A percentile compares a stretch with the other conserved stretches of the same genome.
Evolutionary conservation across 1,140 invertebrate genomes (phyloP).

Genomic region (Reticulitermes speratus): DNA sequence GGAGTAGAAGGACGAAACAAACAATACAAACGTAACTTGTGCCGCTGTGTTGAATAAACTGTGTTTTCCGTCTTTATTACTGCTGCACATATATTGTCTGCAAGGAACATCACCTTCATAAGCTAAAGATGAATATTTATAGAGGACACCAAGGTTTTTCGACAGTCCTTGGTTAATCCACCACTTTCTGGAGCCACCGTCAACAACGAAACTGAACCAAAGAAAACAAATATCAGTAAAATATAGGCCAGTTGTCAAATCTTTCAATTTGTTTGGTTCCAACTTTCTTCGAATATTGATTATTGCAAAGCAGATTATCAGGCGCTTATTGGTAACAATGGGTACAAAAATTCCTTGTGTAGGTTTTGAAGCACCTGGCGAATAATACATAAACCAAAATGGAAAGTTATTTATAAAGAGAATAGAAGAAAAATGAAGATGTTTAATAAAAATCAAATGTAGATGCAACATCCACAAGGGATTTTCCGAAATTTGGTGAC

Average conservation of each 20-base stretch:
- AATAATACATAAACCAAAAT: not conserved
- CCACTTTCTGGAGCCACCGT: not conserved
- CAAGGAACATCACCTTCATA: not conserved
- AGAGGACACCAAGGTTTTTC: not conserved
- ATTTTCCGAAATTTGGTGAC: not conserved
- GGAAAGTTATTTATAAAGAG: not conserved
- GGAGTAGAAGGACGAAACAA: not conserved
- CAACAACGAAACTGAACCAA: not conserved
- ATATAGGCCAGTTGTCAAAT: not conserved
- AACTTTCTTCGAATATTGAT: not conserved
- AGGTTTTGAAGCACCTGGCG: not conserved
- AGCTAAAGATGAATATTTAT: not conserved
- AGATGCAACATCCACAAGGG: not conserved
- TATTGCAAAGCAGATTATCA: not conserved
- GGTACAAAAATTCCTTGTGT: not conserved
- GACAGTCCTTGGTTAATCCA: not conserved
- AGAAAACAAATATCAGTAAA: not conserved
- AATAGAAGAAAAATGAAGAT: not conserved
- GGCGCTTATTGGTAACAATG: not conserved
- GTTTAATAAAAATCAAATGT: not conserved
- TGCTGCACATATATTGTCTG: not conserved
- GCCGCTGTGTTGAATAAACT: not conserved
- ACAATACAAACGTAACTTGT: not conserved
- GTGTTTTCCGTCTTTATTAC: not conserved
- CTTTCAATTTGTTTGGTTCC: not conserved